A percentile compares a stretch with the other conserved stretches of the same genome.
These are phyloP conservation scores for Percina caprodes DNA, from an alignment of 2,113 vertebrate genomes.

Conservation along the genomic window DNA sequence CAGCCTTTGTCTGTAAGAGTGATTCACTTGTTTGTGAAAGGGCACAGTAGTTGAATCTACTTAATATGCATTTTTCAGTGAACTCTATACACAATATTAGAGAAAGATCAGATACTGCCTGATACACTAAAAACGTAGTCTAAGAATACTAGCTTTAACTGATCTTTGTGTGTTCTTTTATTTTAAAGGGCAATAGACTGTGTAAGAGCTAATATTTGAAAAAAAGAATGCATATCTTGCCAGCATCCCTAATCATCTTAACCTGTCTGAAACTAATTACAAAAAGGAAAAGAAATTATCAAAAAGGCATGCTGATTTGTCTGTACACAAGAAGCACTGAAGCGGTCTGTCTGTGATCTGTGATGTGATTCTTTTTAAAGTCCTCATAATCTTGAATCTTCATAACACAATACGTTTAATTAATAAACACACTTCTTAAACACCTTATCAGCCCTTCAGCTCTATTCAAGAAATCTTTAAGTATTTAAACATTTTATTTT, in stretches of 20 bases:
- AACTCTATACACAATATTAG: neutral
- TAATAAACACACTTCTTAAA: too few species aligned
- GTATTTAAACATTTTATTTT: too few species aligned
- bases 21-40: neutral
- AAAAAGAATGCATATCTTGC: neutral
- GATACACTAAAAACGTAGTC: neutral
- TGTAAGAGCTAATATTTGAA: neutral
- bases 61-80: neutral
- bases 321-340: too few species aligned
- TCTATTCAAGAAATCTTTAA: too few species aligned
- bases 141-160: neutral
- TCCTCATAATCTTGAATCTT: too few species aligned
- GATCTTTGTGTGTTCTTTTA: neutral
- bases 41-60: neutral
- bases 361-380: too few species aligned
- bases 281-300: neutral
- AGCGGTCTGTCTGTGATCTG: neutral
- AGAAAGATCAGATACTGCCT: neutral
- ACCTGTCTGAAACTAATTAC: neutral
- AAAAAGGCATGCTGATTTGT: neutral
- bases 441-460: too few species aligned
- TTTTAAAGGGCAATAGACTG: neutral
- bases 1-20: neutral
- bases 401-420: too few species aligned
- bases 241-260: neutral